These are phyloP conservation scores for Leuciscus idus DNA, from an alignment of 2,113 vertebrate species.

Conservation along the genomic window DNA sequence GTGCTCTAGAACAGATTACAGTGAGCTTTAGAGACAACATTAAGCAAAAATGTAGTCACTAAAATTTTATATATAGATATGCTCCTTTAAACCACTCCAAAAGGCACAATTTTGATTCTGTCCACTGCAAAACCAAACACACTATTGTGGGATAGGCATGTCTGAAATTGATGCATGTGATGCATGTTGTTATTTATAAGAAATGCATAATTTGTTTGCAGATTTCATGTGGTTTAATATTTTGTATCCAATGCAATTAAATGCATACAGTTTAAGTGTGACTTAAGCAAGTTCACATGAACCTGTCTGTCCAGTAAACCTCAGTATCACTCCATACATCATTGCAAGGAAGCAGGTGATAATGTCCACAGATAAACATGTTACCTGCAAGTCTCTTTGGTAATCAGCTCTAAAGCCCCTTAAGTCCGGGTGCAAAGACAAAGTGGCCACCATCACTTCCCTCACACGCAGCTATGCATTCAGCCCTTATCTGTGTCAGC, in stretches of 20 bases:
- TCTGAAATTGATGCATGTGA: background rate
- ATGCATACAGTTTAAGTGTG: background rate
- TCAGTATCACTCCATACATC: conserved; percentile 67
- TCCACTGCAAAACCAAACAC: background rate
- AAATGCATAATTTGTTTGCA: background rate
- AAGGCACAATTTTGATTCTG: background rate
- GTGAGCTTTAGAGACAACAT: background rate
- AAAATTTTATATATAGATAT: background rate
- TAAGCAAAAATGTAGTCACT: background rate
- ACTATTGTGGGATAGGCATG: background rate
- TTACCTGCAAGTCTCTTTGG: conserved; percentile 71
- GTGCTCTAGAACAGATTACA: background rate
- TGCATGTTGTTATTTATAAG: background rate
- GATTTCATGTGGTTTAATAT: background rate
- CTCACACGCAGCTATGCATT: conserved; percentile 69
- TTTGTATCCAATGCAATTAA: background rate
- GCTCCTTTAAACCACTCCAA: background rate
- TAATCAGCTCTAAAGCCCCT: conserved; percentile 66
- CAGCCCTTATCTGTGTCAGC: conserved; percentile 76
- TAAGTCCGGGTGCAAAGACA: conserved; percentile 73
- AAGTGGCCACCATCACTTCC: conserved; percentile 70
- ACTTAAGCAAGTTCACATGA: background rate
- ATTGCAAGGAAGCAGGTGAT: conserved; percentile 76
- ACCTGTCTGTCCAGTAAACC: conserved; percentile 65
- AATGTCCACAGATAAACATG: conserved; percentile 77